These are phyloP conservation scores for Drosophila nr. perissopoda DNA, from an alignment of 2,888 invertebrate genomes.

Conservation along the genomic window DNA sequence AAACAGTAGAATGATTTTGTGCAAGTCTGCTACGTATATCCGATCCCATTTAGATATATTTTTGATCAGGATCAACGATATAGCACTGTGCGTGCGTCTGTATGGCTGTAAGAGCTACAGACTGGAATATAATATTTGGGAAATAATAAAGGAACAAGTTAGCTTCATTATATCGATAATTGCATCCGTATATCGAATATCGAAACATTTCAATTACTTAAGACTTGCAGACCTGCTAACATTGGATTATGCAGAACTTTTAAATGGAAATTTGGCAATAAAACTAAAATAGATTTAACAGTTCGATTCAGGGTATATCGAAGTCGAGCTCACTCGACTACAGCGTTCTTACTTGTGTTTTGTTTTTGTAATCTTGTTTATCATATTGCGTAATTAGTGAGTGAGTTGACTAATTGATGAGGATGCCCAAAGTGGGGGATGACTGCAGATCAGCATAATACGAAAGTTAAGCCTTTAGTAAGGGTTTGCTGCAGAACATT, in stretches of 20 bases:
- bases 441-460: not conserved
- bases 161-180: not conserved
- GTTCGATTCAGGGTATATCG: not conserved
- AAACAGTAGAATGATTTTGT: not conserved
- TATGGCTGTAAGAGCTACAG: not conserved
- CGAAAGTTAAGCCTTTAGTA: not conserved
- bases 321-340: not conserved
- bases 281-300: not conserved
- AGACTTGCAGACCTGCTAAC: not conserved
- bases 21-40: not conserved
- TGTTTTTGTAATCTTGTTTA: slow-evolving; percentile 34
- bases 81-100: not conserved
- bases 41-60: not conserved
- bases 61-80: not conserved
- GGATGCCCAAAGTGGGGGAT: not conserved
- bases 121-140: not conserved
- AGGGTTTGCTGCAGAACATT: not conserved
- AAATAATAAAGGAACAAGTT: not conserved
- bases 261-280: not conserved
- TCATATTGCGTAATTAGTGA: slow-evolving; percentile 53
- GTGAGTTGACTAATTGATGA: slow-evolving; percentile 55
- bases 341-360: not conserved
- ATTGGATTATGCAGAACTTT: not conserved
- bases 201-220: not conserved
- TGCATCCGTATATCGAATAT: not conserved